Conservation (phyloP, 2,113 vertebrate genomes). For the Cyanistes caeruleus region DNA sequence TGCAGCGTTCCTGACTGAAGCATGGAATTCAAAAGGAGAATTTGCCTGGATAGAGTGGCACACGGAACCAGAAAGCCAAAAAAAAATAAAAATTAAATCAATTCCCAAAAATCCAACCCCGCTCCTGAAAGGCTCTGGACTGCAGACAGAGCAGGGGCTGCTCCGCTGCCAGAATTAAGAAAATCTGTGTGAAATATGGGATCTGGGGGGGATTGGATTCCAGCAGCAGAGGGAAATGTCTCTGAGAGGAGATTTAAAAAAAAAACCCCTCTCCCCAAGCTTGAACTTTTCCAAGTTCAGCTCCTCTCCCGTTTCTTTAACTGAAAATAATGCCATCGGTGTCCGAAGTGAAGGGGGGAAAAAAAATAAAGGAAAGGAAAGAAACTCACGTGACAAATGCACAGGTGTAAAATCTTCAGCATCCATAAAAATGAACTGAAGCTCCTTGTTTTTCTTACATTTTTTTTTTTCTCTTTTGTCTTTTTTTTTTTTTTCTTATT, state of each 20-base stretch:
- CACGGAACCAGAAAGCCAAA: conserved; percentile 45
- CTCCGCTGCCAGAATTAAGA: conserved; percentile 79
- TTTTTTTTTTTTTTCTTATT: conserved; percentile 39
- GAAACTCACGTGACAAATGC: conserved; percentile 79
- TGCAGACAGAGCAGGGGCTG: conserved; percentile 77
- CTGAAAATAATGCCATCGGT: conserved; percentile 84
- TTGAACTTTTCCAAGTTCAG: conserved; percentile 73
- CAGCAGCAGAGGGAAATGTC: conserved; percentile 42
- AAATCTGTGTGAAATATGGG: conserved; percentile 63
- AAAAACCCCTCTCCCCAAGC: conserved; percentile 66
- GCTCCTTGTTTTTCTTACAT: conserved; percentile 72
- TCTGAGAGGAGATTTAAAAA: conserved; percentile 14
- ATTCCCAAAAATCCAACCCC: background rate
- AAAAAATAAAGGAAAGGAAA: conserved; percentile 56
- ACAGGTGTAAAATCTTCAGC: conserved; percentile 90
- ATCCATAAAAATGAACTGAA: conserved; percentile 92
- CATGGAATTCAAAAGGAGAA: background rate
- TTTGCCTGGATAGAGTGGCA: background rate
- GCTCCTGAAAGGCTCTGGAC: conserved; percentile 58
- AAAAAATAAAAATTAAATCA: background rate
- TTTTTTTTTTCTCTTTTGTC: conserved; percentile 19
- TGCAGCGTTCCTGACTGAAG: conserved; percentile 26
- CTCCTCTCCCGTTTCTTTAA: conserved; percentile 43
- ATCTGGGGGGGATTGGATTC: conserved; percentile 60
- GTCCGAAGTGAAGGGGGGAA: conserved; percentile 74